phyloP scores from a whole-genome alignment of 2,888 invertebrate genomes.

The Diloba caeruleocephala region DNA sequence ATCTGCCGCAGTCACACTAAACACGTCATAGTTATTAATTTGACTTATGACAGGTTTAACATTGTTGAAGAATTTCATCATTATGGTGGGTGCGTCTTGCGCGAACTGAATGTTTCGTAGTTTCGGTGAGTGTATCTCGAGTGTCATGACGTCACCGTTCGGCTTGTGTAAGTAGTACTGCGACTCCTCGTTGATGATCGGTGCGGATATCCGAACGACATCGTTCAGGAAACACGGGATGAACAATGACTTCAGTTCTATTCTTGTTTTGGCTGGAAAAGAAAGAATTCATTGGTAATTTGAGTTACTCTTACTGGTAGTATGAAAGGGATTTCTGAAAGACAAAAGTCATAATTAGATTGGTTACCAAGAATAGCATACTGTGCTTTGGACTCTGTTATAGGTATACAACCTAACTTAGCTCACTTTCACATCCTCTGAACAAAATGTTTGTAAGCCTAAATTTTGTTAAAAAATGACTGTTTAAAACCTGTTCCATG shows the following conservation, averaged over 20 bases:
- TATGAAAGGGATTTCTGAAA: too few relatives aligned
- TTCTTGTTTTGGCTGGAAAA: slow-evolving; percentile 71
- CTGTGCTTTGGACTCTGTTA: too few relatives aligned
- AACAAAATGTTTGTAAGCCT: too few relatives aligned
- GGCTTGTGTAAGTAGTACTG: slow-evolving; percentile 70
- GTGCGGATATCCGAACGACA: slow-evolving; percentile 68
- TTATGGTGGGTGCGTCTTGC: neutral
- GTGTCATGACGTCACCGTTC: slow-evolving; percentile 62
- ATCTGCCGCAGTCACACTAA: slow-evolving; percentile 48
- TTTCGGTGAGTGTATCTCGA: slow-evolving; percentile 54
- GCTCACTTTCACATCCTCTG: too few relatives aligned
- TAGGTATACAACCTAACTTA: too few relatives aligned
- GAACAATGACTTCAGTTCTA: slow-evolving; percentile 63
- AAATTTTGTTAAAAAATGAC: too few relatives aligned
- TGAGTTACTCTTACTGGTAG: too few relatives aligned
- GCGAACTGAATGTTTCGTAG: neutral
- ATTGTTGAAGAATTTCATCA: slow-evolving; percentile 20
- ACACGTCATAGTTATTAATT: slow-evolving; percentile 47
- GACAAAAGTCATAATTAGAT: too few relatives aligned
- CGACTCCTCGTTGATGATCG: slow-evolving; percentile 56
- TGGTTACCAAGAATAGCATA: too few relatives aligned
- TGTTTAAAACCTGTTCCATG: too few relatives aligned
- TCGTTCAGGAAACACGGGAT: slow-evolving; percentile 66
- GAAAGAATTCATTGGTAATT: neutral
- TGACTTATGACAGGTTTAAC: slow-evolving; percentile 34